Conservation (phyloP, 2,888 invertebrate genomes). For the Lampropteryx suffumata region DNA sequence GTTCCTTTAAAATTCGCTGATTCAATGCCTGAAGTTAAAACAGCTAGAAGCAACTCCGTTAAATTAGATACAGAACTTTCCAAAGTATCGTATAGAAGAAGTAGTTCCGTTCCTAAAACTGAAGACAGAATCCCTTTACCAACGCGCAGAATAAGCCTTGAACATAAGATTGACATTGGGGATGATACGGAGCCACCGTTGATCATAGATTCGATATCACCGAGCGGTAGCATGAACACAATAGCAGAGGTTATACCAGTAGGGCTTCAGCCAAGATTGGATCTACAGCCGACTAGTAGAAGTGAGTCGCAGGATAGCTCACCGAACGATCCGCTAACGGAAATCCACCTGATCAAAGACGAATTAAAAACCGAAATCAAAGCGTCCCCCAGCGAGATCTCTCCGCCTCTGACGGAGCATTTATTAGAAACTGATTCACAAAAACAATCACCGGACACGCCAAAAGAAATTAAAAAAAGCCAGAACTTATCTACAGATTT, state of each 20-base stretch:
- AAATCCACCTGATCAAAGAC: slow-evolving; percentile 69
- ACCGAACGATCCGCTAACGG: slow-evolving; percentile 74
- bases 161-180: slow-evolving; percentile 77
- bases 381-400: slow-evolving; percentile 74
- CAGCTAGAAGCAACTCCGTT: slow-evolving; percentile 53
- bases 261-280: slow-evolving; percentile 64
- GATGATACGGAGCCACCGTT: slow-evolving; percentile 78
- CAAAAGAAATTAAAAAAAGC: slow-evolving; percentile 75
- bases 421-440: slow-evolving; percentile 61
- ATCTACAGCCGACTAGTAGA: slow-evolving; percentile 57
- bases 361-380: slow-evolving; percentile 61
- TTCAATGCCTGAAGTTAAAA: slow-evolving; percentile 53
- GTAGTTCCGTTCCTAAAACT: slow-evolving; percentile 72
- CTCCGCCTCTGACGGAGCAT: slow-evolving; percentile 66
- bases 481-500: slow-evolving; percentile 79
- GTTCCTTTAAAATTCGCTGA: slow-evolving; percentile 58
- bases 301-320: slow-evolving; percentile 72
- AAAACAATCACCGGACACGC: slow-evolving; percentile 72
- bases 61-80: slow-evolving; percentile 68
- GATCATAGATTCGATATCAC: slow-evolving; percentile 74
- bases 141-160: slow-evolving; percentile 68
- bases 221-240: slow-evolving; percentile 72
- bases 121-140: slow-evolving; percentile 65
- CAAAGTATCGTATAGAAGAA: slow-evolving; percentile 71
- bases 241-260: slow-evolving; percentile 76